A percentile compares a stretch with the other conserved stretches of the same genome.
These are phyloP conservation scores for Odontamblyopus lacepedii DNA, from an alignment of 2,797 vertebrate species.

Conservation along the genomic window DNA sequence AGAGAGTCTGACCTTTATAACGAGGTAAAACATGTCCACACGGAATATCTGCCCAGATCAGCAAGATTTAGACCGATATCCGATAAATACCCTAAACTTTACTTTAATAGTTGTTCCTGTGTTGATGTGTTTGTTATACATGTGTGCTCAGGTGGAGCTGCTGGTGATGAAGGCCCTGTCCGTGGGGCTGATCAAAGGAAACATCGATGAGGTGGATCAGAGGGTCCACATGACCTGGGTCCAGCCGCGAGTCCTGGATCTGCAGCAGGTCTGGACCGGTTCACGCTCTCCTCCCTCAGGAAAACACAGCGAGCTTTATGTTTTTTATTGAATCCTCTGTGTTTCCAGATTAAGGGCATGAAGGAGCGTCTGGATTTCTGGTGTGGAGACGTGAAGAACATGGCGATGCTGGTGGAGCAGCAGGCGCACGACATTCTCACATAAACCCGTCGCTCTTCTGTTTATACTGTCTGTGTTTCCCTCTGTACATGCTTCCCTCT, in stretches of 20 bases:
- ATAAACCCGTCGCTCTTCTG: conserved; percentile 55
- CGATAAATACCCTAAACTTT: too few species aligned
- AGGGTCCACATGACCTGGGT: conserved; percentile 99
- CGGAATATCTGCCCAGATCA: too few species aligned
- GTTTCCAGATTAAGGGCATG: conserved; percentile 92
- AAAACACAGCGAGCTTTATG: too few species aligned
- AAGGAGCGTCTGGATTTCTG: conserved; percentile 95
- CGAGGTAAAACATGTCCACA: too few species aligned
- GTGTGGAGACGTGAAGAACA: conserved; percentile 95
- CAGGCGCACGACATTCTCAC: conserved; percentile 98
- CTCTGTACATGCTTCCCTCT: background rate
- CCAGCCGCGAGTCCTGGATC: conserved; percentile 92
- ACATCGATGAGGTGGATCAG: conserved; percentile 95
- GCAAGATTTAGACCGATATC: too few species aligned
- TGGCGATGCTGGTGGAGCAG: conserved; percentile 97
- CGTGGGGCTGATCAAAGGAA: conserved; percentile 92
- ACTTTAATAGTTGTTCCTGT: too few species aligned
- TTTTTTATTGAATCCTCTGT: background rate
- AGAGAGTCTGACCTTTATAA: too few species aligned
- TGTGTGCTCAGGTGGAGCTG: conserved; percentile 84
- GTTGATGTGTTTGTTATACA: background rate
- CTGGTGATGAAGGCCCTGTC: conserved; percentile 98
- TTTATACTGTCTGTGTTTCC: conserved; percentile 28
- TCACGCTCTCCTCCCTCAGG: too few species aligned
- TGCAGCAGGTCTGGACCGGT: conserved; percentile 85